These are phyloP conservation scores for Andrena fulva DNA, from an alignment of 2,888 invertebrate species.

Conservation along the genomic window DNA sequence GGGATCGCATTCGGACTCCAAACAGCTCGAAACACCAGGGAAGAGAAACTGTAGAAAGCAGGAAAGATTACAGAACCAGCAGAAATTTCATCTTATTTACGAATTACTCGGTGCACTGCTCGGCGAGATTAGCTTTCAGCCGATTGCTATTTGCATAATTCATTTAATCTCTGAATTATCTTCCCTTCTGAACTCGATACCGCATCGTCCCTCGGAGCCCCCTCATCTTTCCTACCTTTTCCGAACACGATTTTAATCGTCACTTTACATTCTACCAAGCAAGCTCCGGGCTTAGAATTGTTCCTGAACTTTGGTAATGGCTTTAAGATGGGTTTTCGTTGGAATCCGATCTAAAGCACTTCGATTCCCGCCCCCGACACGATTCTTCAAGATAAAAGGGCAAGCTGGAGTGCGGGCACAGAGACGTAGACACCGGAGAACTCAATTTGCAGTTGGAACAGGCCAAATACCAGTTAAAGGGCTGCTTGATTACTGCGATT, in stretches of 20 bases:
- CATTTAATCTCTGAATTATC: constrained; percentile 28
- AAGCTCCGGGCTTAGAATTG: constrained; percentile 25
- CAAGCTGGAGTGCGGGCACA: constrained; percentile 10
- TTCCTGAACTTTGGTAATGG: constrained; percentile 42
- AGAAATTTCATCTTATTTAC: constrained; percentile 16
- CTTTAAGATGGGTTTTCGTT: constrained; percentile 33
- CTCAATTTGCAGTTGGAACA: not conserved
- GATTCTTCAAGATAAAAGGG: constrained; percentile 36
- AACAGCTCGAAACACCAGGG: not conserved
- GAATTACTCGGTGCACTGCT: not conserved
- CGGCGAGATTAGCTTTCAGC: constrained; percentile 2
- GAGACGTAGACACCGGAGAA: not conserved
- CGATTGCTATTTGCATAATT: constrained; percentile 31
- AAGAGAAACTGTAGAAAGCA: not conserved
- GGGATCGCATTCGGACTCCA: constrained; percentile 6
- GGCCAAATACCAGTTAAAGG: not conserved
- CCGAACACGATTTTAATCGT: constrained; percentile 33
- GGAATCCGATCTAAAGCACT: constrained; percentile 31
- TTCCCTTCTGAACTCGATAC: not conserved
- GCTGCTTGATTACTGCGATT: constrained; percentile 14
- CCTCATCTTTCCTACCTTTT: not conserved
- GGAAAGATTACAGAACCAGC: not conserved
- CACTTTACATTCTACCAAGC: constrained; percentile 18
- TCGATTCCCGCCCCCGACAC: constrained; percentile 31
- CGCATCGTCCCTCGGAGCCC: not conserved